A percentile compares a stretch with the other conserved stretches of the same genome.
These are phyloP conservation scores for Noctua janthina DNA, from an alignment of 2,888 invertebrate genomes.

Conservation along the genomic window DNA sequence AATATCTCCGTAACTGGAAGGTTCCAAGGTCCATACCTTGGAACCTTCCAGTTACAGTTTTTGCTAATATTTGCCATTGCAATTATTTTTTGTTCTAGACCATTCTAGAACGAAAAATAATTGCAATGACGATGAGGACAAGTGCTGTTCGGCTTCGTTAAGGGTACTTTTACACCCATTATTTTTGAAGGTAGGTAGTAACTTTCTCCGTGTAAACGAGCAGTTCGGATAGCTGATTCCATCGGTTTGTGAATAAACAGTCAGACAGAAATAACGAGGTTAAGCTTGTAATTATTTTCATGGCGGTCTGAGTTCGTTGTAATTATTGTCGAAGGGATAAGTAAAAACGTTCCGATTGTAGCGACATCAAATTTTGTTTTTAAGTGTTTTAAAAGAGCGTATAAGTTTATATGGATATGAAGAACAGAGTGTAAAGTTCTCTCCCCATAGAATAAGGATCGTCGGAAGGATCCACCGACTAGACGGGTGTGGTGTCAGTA, in stretches of 20 bases:
- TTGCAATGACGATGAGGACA: background rate
- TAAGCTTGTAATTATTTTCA: constrained; percentile 45
- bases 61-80: too few species aligned
- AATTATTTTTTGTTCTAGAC: too few species aligned
- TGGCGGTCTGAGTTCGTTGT: constrained; percentile 9
- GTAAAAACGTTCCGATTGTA: background rate
- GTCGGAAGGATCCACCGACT: too few species aligned
- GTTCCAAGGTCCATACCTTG: background rate
- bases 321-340: background rate
- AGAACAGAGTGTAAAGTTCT: too few species aligned
- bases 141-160: background rate
- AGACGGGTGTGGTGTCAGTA: too few species aligned
- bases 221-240: constrained; percentile 11
- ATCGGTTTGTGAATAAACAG: constrained; percentile 18
- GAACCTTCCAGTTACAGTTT: too few species aligned
- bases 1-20: background rate
- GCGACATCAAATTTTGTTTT: background rate
- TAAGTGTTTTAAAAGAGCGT: too few species aligned
- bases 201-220: constrained; percentile 10
- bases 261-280: constrained; percentile 27
- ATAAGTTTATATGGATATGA: too few species aligned
- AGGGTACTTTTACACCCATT: background rate
- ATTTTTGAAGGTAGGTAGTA: background rate
- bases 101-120: background rate
- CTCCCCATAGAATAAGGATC: too few species aligned